phyloP scores from a whole-genome alignment of 1,140 invertebrate species.

The Drosophila lacertosa region DNA sequence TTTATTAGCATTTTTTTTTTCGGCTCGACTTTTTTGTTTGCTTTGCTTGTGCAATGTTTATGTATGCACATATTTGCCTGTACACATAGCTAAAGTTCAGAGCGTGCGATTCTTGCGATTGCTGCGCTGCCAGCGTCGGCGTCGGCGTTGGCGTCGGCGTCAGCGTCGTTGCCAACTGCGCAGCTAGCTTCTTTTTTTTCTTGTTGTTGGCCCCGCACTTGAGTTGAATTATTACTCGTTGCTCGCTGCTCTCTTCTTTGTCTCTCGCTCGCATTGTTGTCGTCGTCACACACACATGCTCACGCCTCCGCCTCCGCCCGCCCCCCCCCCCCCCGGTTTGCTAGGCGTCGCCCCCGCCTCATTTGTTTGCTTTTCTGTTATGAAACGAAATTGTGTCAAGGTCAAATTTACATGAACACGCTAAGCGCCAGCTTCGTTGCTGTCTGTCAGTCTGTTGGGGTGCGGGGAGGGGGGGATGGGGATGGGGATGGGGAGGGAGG shows the following conservation, averaged over 20 bases:
- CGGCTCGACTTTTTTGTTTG: too few species aligned
- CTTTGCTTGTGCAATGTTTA: conserved; percentile 60
- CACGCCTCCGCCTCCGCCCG: conserved; percentile 11
- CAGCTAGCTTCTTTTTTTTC: not conserved
- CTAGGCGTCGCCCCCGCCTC: conserved; percentile 64
- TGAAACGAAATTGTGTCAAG: conserved; percentile 81
- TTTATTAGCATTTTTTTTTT: too few species aligned
- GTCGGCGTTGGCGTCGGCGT: not conserved
- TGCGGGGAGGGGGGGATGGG: conserved; percentile 9
- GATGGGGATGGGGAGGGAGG: not conserved
- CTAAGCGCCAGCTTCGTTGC: conserved; percentile 59
- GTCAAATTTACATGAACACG: conserved; percentile 81
- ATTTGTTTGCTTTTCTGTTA: conserved; percentile 77
- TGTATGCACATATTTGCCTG: conserved; percentile 24
- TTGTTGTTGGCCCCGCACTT: conserved; percentile 69
- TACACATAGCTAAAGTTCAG: conserved; percentile 61
- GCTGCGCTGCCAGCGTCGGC: not conserved
- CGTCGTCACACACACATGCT: conserved; percentile 50
- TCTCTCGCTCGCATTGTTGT: conserved; percentile 35
- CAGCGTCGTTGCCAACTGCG: conserved; percentile 5
- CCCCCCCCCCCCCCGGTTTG: conserved; percentile 29
- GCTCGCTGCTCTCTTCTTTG: conserved; percentile 25
- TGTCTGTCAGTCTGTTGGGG: not conserved
- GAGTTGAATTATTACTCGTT: conserved; percentile 72
- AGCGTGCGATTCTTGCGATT: conserved; percentile 66